Evolutionary conservation across 64 coral and sea anemone genomes (phyloP), one percentile per base, ranked within the genome.

Genomic region (Stichodactyla mertensii): DNA sequence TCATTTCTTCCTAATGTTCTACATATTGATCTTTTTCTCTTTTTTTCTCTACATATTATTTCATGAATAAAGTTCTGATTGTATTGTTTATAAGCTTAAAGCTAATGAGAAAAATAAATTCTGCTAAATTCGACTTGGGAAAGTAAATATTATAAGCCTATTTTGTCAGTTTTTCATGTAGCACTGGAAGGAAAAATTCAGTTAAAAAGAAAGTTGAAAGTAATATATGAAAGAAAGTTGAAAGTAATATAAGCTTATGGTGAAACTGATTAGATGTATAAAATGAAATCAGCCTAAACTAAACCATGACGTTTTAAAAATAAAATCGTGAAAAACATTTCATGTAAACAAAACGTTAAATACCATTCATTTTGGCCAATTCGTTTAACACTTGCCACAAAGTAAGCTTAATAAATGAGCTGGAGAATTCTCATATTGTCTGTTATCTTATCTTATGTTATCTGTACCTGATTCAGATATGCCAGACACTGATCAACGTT

Each of bases 381-480:
- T 79, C 27, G 16, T 79, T 51, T 52, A 14, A 14, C 12, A 31
- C 12, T 51, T 14, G 31, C 31, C 24, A 1, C 8, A 79, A 52
- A 9, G 62, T 4, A 66, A 13, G 18, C 19, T 66, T 66, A 22
- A 22, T n/a, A 20, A 23, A 66, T 66, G 19, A 66, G 5, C 19
- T 62, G 18, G 18, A 62, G 4, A 62, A 62, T 45, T 45, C 36
- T 45, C 36, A 15, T 62, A 62, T 5, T n/a, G 62, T n/a, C 22
- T 22, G 19, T 22, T 22, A 20, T 8, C 51, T 55, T 53, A n/a
- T n/a, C n/a, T n/a, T n/a, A n/a, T n/a, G n/a, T n/a, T n/a, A n/a
- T n/a, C n/a, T n/a, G n/a, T n/a, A 99, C 97, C 93, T 99, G 97
- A 83, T 99, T 99, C 52, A 99, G 86, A 57, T 92, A 99, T 7